Evolutionary conservation across 2,797 vertebrate genomes (phyloP).

Genomic region (Enteromius thamalakanensis): DNA sequence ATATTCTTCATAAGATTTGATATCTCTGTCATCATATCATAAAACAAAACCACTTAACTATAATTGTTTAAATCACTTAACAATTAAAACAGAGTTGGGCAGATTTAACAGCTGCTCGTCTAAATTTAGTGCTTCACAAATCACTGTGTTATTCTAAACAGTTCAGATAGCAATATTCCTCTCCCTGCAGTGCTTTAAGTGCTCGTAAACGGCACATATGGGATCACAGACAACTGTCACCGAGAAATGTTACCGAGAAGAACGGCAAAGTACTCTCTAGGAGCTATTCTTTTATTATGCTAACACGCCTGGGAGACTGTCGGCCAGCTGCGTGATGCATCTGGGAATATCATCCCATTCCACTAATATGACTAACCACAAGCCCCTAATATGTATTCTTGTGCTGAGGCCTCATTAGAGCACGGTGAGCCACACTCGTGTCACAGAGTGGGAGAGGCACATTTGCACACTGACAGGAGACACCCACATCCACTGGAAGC

Average conservation of each 20-base stretch:
- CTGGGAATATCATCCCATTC: slow-evolving; percentile 21
- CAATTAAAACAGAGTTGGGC: neutral
- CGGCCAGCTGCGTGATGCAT: slow-evolving; percentile 37
- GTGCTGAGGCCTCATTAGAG: slow-evolving; percentile 50
- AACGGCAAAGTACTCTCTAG: slow-evolving; percentile 24
- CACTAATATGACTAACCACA: slow-evolving; percentile 26
- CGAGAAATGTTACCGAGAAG: slow-evolving; percentile 9
- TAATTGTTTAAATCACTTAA: slow-evolving; percentile 7
- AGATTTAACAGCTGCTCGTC: slow-evolving; percentile 31
- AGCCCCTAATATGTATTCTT: slow-evolving; percentile 43
- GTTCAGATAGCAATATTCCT: slow-evolving; percentile 28
- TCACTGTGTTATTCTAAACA: slow-evolving; percentile 7
- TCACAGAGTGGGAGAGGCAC: slow-evolving; percentile 49
- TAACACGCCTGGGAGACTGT: slow-evolving; percentile 33
- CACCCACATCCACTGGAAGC: slow-evolving; percentile 37
- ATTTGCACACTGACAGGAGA: slow-evolving; percentile 50
- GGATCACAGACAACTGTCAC: slow-evolving; percentile 43
- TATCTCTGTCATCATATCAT: neutral
- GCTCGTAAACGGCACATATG: slow-evolving; percentile 25
- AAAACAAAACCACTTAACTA: slow-evolving; percentile 3
- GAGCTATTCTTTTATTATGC: slow-evolving; percentile 26
- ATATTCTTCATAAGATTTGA: neutral
- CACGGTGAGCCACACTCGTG: slow-evolving; percentile 34
- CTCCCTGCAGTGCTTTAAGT: slow-evolving; percentile 14
- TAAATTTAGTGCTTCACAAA: slow-evolving; percentile 1